Evolutionary conservation across 1,140 invertebrate genomes (phyloP), one percentile per base, ranked within the genome.

Genomic region (Drosophila rhopaloa): DNA sequence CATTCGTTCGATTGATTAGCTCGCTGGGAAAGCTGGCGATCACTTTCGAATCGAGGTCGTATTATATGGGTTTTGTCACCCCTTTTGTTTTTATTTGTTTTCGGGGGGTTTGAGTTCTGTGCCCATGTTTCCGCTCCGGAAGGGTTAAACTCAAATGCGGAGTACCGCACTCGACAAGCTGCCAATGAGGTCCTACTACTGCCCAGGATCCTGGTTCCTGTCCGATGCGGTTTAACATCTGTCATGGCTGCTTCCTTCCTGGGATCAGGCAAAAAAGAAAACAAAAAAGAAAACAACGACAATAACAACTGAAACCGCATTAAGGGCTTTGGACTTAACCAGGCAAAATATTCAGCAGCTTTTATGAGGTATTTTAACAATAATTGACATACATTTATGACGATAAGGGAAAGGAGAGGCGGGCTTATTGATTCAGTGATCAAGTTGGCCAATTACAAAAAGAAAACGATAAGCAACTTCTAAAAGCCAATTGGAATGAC

Each of bases 201-300:
- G 44, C 10, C 38, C 50, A 29, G 41, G 56, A 43, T 53, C 59
- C 46, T 46, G 51, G 41, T 66, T 53, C 68, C 77, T 76, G 70
- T 59, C 35, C 57, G 71, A 70, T 79, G 82, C 76, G 83, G 83
- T 76, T 75, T 77, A 88, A 88, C 83, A 88, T 83, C 83, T 88
- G 83, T 89, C 83, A 71, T 73, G 80, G 62, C 85, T 79, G 71
- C 58, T 84, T 89, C 68, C 83, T 83, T 66, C 29, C 51, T 47
- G 44, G 37, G 67, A 71, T 44, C 35, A n/a, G n/a, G 6, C 19
- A 24, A 9, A 37, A 40, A 48, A 19, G 24, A 41, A 27, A 32
- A 58, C 66, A 16, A n/a, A 19, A 32, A 19, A 44, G 24, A 47
- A 48, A 40, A 35, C 24, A 47, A 10, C 40, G 40, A 41, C 38